These are phyloP conservation scores for Netta rufina DNA, from an alignment of 2,797 vertebrate genomes.

Conservation along the genomic window DNA sequence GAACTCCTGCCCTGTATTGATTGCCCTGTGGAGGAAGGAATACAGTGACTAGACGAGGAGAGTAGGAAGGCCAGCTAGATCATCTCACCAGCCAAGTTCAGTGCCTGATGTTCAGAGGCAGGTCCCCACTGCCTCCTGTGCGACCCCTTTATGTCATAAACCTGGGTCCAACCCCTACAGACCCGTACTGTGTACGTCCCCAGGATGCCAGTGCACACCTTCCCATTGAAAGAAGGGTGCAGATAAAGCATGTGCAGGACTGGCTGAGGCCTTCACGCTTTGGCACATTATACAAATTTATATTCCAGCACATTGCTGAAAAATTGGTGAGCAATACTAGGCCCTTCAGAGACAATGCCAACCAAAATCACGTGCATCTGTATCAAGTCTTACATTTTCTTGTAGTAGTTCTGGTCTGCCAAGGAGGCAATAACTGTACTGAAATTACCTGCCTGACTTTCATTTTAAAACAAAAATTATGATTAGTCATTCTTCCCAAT, in stretches of 20 bases:
- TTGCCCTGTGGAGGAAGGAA: background rate
- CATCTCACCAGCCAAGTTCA: background rate
- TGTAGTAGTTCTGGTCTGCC: constrained; percentile 59
- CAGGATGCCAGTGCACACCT: background rate
- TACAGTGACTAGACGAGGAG: background rate
- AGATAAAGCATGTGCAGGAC: background rate
- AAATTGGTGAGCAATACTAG: background rate
- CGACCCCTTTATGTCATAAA: background rate
- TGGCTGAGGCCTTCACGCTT: background rate
- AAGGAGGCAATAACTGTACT: constrained; percentile 30
- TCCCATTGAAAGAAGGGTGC: background rate
- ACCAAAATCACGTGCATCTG: background rate
- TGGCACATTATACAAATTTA: background rate
- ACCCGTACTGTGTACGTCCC: background rate
- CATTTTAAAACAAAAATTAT: constrained; percentile 53
- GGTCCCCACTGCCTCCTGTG: background rate
- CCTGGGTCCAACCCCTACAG: background rate
- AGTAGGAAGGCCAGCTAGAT: background rate
- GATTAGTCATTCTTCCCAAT: constrained; percentile 46
- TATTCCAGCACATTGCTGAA: background rate
- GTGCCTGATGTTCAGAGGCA: background rate
- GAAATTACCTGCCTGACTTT: constrained; percentile 43
- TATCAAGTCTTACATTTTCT: constrained; percentile 17
- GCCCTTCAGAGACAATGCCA: background rate
- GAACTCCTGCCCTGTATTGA: background rate